These are phyloP conservation scores for Crossocerus cetratus DNA, from an alignment of 2,888 invertebrate genomes.

Conservation along the genomic window DNA sequence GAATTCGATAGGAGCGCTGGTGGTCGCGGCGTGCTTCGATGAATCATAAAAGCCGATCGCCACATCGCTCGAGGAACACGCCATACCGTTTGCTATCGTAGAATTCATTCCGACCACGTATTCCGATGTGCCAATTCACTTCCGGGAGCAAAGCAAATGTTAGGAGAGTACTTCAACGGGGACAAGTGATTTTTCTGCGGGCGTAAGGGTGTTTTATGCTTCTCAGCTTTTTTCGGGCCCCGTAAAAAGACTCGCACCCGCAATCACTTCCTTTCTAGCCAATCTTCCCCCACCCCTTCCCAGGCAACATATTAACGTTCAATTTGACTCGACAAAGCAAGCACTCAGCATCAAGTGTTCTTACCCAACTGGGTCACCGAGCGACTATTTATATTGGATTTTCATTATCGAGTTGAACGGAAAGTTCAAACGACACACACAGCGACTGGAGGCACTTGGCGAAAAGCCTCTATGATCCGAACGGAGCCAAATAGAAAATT, in stretches of 20 bases:
- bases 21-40: conserved; percentile 13
- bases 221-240: too few relatives aligned
- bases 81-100: background rate
- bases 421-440: background rate
- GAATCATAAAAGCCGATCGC: conserved; percentile 26
- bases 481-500: background rate
- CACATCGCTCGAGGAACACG: background rate
- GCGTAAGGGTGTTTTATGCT: too few relatives aligned
- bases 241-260: too few relatives aligned
- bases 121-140: background rate
- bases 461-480: background rate
- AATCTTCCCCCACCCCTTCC: too few relatives aligned
- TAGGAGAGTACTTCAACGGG: conserved; percentile 13
- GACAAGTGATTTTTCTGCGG: conserved; percentile 6
- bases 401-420: conserved; percentile 1
- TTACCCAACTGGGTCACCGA: background rate
- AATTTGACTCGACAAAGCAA: background rate
- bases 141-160: conserved; percentile 9
- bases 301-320: background rate
- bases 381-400: background rate
- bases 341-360: background rate
- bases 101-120: conserved; percentile 17
- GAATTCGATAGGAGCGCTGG: background rate
- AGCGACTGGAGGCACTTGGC: background rate
- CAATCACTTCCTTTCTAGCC: too few relatives aligned